phyloP scores from a whole-genome alignment of 2,888 invertebrate genomes.

The Nemotelus pantherinus region DNA sequence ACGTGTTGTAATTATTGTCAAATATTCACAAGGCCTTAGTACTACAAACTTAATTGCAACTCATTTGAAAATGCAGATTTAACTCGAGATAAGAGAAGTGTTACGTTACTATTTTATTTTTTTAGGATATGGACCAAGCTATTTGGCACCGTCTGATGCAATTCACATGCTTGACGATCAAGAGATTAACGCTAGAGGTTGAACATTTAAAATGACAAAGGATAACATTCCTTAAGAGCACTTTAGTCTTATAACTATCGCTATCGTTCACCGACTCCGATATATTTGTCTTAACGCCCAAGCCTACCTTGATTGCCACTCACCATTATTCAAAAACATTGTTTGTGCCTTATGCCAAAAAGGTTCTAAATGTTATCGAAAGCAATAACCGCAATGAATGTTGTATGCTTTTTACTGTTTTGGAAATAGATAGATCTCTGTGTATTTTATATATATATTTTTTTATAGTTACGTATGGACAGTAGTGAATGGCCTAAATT shows the following conservation, averaged over 20 bases:
- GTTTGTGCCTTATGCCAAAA: constrained; percentile 8
- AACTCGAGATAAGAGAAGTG: no score
- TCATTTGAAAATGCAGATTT: no score
- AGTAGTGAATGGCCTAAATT: background rate
- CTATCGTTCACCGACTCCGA: no score
- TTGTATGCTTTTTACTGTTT: background rate
- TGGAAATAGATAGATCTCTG: background rate
- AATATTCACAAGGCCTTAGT: no score
- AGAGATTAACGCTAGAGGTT: constrained; percentile 54
- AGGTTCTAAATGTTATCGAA: background rate
- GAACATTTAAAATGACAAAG: background rate
- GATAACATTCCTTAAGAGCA: constrained; percentile 58
- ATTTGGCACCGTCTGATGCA: constrained; percentile 75
- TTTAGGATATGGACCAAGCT: constrained; percentile 66
- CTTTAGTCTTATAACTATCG: no score
- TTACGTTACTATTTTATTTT: constrained; percentile 41
- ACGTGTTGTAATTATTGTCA: no score
- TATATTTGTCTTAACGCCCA: no score
- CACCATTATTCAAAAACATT: background rate
- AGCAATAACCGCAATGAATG: background rate
- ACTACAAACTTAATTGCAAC: no score
- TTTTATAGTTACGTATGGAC: background rate
- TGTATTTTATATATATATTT: background rate
- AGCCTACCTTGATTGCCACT: no score
- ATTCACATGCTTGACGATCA: constrained; percentile 72